A percentile compares a stretch with the other conserved stretches of the same genome.
These are phyloP conservation scores for Drosophila azteca DNA, from an alignment of 1,140 invertebrate genomes.

Conservation along the genomic window DNA sequence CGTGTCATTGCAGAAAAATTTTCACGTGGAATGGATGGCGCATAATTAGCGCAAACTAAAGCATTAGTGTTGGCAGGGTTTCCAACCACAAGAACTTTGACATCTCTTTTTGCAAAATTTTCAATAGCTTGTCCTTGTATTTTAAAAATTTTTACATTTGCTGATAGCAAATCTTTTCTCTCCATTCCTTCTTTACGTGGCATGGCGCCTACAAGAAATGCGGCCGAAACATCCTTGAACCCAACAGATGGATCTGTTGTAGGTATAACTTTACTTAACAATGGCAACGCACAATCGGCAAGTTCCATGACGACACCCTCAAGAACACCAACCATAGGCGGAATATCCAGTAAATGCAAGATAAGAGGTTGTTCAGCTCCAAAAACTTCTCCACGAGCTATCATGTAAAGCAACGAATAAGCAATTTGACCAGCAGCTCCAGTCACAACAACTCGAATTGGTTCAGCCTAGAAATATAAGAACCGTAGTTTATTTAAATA, in stretches of 20 bases:
- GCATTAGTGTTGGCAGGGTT: slow-evolving; percentile 99
- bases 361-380: slow-evolving; percentile 94
- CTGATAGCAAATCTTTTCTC: slow-evolving; percentile 96
- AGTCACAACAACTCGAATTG: slow-evolving; percentile 97
- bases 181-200: slow-evolving; percentile 99
- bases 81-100: slow-evolving; percentile 98
- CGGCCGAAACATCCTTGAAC: slow-evolving; percentile 98
- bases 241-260: slow-evolving; percentile 94
- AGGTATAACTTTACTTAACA: slow-evolving; percentile 92
- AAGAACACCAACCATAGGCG: slow-evolving; percentile 96
- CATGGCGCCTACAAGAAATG: slow-evolving; percentile 99
- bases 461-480: slow-evolving; percentile 85
- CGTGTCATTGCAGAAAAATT: slow-evolving; percentile 99
- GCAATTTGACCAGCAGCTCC: slow-evolving; percentile 99
- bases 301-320: slow-evolving; percentile 99
- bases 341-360: slow-evolving; percentile 97
- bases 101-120: slow-evolving; percentile 95
- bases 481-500: too few species aligned
- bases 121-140: slow-evolving; percentile 96
- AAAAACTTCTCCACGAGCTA: slow-evolving; percentile 98
- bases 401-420: slow-evolving; percentile 96
- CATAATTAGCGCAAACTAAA: slow-evolving; percentile 97
- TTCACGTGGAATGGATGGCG: slow-evolving; percentile 97
- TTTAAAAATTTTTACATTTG: slow-evolving; percentile 99
- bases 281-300: slow-evolving; percentile 96